phyloP scores from a whole-genome alignment of 2,888 invertebrate species.

The Megalurothrips usitatus region DNA sequence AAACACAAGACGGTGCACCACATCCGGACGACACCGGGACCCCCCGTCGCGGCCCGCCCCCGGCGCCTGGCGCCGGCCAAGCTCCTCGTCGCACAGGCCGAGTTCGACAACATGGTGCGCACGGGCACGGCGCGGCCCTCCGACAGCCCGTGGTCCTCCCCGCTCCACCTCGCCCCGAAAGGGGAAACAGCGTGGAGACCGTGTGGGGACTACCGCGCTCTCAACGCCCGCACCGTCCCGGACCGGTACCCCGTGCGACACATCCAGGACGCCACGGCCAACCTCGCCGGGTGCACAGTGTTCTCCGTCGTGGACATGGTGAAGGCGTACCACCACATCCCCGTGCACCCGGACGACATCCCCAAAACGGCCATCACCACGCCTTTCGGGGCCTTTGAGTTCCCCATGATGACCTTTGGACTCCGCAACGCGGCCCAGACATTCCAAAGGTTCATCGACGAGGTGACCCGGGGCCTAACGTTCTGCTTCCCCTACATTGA shows the following conservation, averaged over 20 bases:
- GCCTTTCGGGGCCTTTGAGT: conserved; percentile 38
- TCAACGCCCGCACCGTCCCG: conserved; percentile 43
- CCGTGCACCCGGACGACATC: conserved; percentile 39
- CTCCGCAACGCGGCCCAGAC: conserved; percentile 39
- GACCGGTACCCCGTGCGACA: conserved; percentile 44
- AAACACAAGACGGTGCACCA: conserved; percentile 35
- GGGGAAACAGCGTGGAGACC: conserved; percentile 41
- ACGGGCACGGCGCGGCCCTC: too few relatives aligned
- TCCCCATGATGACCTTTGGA: too few relatives aligned
- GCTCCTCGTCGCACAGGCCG: too few relatives aligned
- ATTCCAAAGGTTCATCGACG: conserved; percentile 40
- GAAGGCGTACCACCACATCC: conserved; percentile 40
- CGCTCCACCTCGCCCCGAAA: conserved; percentile 41
- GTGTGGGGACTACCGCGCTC: conserved; percentile 44
- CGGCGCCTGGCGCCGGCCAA: too few relatives aligned
- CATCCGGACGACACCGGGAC: conserved; percentile 40
- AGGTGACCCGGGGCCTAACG: conserved; percentile 34
- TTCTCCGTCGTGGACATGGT: conserved; percentile 35
- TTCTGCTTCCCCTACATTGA: conserved; percentile 38
- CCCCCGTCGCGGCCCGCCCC: conserved; percentile 42
- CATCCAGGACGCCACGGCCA: conserved; percentile 40
- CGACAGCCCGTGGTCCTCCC: conserved; percentile 42
- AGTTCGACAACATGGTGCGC: too few relatives aligned
- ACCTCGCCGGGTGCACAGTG: conserved; percentile 34
- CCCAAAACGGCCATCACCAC: conserved; percentile 41